A percentile compares a stretch with the other conserved stretches of the same genome.
phyloP scores from a whole-genome alignment of 92 coral and sea anemone genomes.

The Zoanthus solanderi region DNA sequence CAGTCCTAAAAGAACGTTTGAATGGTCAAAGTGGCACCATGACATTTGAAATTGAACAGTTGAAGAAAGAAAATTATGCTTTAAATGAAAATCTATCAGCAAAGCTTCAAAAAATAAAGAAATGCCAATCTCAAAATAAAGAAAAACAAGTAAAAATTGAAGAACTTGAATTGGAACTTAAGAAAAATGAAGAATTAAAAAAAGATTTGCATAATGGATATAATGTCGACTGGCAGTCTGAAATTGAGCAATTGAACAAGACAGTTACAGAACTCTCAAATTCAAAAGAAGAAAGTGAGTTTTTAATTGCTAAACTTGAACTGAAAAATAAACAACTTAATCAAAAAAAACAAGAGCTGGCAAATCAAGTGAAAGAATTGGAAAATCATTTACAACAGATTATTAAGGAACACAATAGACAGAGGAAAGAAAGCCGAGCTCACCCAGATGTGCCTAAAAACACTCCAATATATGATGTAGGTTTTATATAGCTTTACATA shows the following conservation, averaged over 20 bases:
- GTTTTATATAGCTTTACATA: background rate
- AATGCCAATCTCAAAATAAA: slow-evolving; percentile 67
- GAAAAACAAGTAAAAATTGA: slow-evolving; percentile 77
- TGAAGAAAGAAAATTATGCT: slow-evolving; percentile 68
- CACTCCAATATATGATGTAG: slow-evolving; percentile 81
- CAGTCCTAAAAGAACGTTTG: slow-evolving; percentile 74
- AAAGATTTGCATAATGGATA: slow-evolving; percentile 64
- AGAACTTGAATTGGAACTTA: slow-evolving; percentile 71
- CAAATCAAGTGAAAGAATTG: slow-evolving; percentile 75
- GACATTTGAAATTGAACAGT: slow-evolving; percentile 70
- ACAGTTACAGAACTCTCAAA: slow-evolving; percentile 68
- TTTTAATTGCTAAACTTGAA: slow-evolving; percentile 74
- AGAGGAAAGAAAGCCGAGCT: slow-evolving; percentile 61
- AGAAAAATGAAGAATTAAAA: slow-evolving; percentile 63
- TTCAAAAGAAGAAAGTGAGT: slow-evolving; percentile 76
- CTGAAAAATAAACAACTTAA: slow-evolving; percentile 85
- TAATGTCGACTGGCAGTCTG: slow-evolving; percentile 82
- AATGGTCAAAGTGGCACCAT: slow-evolving; percentile 66
- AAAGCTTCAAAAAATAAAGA: slow-evolving; percentile 70
- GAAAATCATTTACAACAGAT: slow-evolving; percentile 77
- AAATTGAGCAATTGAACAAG: slow-evolving; percentile 71
- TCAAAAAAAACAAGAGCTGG: slow-evolving; percentile 73
- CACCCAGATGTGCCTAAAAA: slow-evolving; percentile 87
- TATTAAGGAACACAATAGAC: slow-evolving; percentile 76
- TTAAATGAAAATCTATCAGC: slow-evolving; percentile 65